phyloP scores from a whole-genome alignment of 2,888 invertebrate genomes.

The Melolontha melolontha region DNA sequence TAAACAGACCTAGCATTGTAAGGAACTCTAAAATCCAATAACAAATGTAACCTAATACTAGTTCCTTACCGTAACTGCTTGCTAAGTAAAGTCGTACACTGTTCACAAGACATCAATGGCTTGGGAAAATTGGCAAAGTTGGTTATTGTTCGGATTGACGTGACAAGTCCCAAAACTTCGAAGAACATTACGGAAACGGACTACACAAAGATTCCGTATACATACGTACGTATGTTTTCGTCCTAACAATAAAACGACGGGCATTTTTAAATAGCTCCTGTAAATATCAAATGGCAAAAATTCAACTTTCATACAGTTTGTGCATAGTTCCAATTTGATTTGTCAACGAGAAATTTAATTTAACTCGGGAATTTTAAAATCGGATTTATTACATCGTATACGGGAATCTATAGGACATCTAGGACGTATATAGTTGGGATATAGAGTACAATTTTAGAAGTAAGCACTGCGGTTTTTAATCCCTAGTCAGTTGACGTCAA shows the following conservation, averaged over 20 bases:
- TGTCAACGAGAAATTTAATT: slow-evolving; percentile 10
- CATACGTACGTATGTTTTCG: neutral
- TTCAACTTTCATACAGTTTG: neutral
- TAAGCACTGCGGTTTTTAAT: slow-evolving; percentile 8
- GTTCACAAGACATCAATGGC: slow-evolving; percentile 41
- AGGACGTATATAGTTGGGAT: too few relatives aligned
- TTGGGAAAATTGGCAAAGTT: slow-evolving; percentile 44
- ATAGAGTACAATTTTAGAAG: neutral
- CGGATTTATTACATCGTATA: neutral
- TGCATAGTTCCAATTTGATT: slow-evolving; percentile 11
- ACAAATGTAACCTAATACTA: slow-evolving; percentile 6
- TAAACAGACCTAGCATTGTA: too few relatives aligned
- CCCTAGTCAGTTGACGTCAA: neutral
- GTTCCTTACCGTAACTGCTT: slow-evolving; percentile 26
- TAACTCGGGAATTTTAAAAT: slow-evolving; percentile 9
- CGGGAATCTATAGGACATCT: neutral
- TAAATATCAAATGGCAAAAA: neutral
- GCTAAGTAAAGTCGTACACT: slow-evolving; percentile 37
- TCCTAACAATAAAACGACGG: slow-evolving; percentile 3
- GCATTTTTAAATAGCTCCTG: slow-evolving; percentile 7
- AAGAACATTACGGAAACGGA: slow-evolving; percentile 32
- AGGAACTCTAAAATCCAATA: slow-evolving; percentile 2
- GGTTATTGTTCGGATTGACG: slow-evolving; percentile 44
- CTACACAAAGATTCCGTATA: slow-evolving; percentile 13
- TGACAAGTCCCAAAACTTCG: slow-evolving; percentile 43